Evolutionary conservation across 2,113 vertebrate genomes (phyloP).

Genomic region (Zosterops hypoxanthus): DNA sequence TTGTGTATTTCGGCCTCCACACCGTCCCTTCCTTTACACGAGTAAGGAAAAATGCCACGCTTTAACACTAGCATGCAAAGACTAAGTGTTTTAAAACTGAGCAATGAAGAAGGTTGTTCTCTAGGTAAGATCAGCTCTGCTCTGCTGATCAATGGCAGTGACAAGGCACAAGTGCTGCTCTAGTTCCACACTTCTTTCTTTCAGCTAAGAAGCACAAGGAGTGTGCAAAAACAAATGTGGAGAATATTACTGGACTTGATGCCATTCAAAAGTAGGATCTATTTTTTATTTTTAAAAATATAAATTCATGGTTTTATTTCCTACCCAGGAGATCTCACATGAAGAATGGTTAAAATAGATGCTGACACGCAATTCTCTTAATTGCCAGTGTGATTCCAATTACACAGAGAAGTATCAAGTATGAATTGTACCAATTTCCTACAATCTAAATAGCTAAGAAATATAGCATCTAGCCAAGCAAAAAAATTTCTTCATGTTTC

Average conservation of each 20-base stretch:
- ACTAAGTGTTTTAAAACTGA: background rate
- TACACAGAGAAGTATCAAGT: background rate
- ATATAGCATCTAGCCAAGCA: background rate
- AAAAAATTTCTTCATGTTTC: background rate
- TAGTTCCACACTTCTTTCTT: background rate
- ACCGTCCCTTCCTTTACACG: background rate
- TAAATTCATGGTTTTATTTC: background rate
- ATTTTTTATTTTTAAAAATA: background rate
- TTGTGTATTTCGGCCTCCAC: background rate
- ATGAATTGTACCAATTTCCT: background rate
- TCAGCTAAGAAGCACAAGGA: background rate
- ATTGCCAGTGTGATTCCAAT: background rate
- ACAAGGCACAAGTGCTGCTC: background rate
- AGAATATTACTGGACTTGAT: background rate
- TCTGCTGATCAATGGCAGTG: background rate
- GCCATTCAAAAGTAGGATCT: background rate
- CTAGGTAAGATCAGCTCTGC: background rate
- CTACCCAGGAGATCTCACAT: background rate
- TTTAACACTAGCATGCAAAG: background rate
- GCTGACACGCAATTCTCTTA: background rate
- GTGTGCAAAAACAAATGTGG: background rate
- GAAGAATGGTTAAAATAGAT: background rate
- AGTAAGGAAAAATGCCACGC: background rate
- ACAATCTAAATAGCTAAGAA: background rate
- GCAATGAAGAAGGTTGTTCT: background rate